Evolutionary conservation across 1,140 invertebrate genomes (phyloP).

Genomic region (Drosophila yakuba): DNA sequence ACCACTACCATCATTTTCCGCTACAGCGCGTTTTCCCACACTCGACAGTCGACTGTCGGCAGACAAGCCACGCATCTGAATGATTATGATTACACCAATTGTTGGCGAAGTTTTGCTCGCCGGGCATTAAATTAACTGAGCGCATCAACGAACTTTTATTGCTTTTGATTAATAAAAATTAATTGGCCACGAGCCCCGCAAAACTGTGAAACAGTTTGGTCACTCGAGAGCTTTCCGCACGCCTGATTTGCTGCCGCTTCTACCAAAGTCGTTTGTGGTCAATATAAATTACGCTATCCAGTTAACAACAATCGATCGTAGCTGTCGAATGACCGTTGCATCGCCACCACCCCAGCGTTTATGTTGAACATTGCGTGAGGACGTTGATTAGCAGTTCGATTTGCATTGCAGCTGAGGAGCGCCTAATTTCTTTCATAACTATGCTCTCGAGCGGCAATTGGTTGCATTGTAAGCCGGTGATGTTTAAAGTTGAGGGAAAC

Average conservation of each 20-base stretch:
- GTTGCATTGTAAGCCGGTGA: not conserved
- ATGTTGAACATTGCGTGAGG: conserved; percentile 37
- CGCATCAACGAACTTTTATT: conserved; percentile 46
- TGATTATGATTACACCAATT: conserved; percentile 64
- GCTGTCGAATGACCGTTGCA: conserved; percentile 38
- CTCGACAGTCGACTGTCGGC: conserved; percentile 43
- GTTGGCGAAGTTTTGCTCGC: conserved; percentile 33
- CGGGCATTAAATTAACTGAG: conserved; percentile 56
- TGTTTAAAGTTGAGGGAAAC: not conserved
- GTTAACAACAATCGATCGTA: conserved; percentile 34
- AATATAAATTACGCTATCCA: conserved; percentile 31
- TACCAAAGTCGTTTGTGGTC: conserved; percentile 13
- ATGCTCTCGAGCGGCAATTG: not conserved
- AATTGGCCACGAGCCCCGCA: conserved; percentile 59
- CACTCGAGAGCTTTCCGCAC: conserved; percentile 53
- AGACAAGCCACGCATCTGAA: conserved; percentile 56
- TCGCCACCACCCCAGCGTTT: conserved; percentile 20
- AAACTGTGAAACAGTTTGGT: conserved; percentile 50
- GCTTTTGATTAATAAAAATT: conserved; percentile 76
- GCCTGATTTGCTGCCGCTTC: conserved; percentile 49
- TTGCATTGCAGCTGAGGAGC: conserved; percentile 18
- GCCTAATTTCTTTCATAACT: conserved; percentile 4
- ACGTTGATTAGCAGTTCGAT: conserved; percentile 32
- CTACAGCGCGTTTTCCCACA: conserved; percentile 76
- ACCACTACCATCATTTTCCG: conserved; percentile 59